A percentile compares a stretch with the other conserved stretches of the same genome.
phyloP scores from a whole-genome alignment of 2,113 vertebrate species.

The Leucopsar rothschildi region DNA sequence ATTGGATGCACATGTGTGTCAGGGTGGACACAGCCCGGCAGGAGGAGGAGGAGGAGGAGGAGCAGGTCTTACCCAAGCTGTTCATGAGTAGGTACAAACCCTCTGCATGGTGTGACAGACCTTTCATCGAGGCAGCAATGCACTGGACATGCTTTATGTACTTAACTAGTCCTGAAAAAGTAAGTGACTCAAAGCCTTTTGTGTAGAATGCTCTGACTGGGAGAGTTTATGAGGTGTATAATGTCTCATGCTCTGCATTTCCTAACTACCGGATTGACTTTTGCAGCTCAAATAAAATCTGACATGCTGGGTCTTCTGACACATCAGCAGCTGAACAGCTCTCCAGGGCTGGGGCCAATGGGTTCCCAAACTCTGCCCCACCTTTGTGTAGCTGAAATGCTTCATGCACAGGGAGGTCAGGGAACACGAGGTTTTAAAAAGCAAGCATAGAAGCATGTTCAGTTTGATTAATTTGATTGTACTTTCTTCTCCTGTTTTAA shows the following conservation, averaged over 20 bases:
- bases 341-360: neutral
- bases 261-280: neutral
- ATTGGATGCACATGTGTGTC: fast-evolving
- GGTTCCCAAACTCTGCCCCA: neutral
- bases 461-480: neutral
- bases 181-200: neutral
- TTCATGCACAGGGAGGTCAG: neutral
- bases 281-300: neutral
- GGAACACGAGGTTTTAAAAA: neutral
- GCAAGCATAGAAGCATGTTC: neutral
- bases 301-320: neutral
- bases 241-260: neutral
- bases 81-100: neutral
- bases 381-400: neutral
- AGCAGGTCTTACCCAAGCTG: neutral
- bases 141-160: neutral
- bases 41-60: neutral
- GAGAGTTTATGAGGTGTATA: slow-evolving; percentile 38
- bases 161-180: neutral
- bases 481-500: neutral
- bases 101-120: neutral
- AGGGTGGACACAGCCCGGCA: neutral
- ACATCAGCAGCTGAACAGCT: neutral
- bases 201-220: neutral
- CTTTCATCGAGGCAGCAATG: neutral